Base-by-base conservation (phyloP, 1,140 invertebrate species). In the Orius insidiosus region DNA sequence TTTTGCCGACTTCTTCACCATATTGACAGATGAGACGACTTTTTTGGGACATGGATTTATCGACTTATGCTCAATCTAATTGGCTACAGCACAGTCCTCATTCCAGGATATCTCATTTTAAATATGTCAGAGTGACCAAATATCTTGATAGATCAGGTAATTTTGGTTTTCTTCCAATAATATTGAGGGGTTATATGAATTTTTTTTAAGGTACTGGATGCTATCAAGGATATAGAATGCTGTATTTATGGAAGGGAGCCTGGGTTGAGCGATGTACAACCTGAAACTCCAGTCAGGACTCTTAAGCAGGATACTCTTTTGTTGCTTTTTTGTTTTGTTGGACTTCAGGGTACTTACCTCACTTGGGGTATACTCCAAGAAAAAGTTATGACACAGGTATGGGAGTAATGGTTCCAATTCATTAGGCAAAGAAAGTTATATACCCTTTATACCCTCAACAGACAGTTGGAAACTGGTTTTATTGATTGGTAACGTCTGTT, bases 361-460 rank as follows among this genome's bases (percentile, higher is more conserved):
- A 82, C 84, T 30, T 98, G 93, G 92, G 93, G 92, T 2, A 68
- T 95, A 36, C 64, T 96, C 39, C 93, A 96, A 64, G 85, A 93
- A 64, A 88, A 88, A 68, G 80, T 90, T 49, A 88, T 88, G 81
- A 87, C 83, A 1, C 78, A 81, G 62, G 74, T 79, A 61, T n/a
- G n/a, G n/a, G n/a, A n/a, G n/a, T n/a, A n/a, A n/a, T n/a, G n/a
- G n/a, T n/a, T n/a, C n/a, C n/a, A n/a, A n/a, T n/a, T n/a, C n/a
- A n/a, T n/a, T n/a, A n/a, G n/a, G n/a, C n/a, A n/a, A n/a, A n/a
- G n/a, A n/a, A n/a, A n/a, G n/a, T n/a, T n/a, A n/a, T n/a, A n/a
- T n/a, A n/a, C n/a, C n/a, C n/a, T n/a, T n/a, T n/a, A n/a, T n/a
- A n/a, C n/a, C n/a, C n/a, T n/a, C n/a, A n/a, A n/a, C n/a, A n/a